Conservation (phyloP, 2,888 invertebrate species). For the Lumbricus terrestris region DNA sequence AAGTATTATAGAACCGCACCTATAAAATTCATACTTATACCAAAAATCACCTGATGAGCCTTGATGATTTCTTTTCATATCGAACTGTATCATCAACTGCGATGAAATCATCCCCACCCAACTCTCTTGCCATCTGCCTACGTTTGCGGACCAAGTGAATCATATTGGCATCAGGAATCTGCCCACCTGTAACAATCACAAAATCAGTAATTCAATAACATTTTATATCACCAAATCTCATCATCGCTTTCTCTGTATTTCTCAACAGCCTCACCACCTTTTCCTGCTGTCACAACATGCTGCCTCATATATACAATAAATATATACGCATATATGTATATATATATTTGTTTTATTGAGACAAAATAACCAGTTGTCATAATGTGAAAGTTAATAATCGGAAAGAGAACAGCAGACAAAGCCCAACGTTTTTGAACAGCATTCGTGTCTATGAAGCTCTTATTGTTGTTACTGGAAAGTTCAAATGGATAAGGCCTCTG, state of each 20-base stretch:
- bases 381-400: too few species aligned
- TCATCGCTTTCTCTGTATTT: too few species aligned
- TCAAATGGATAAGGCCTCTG: too few species aligned
- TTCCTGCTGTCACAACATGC: neutral
- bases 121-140: slow-evolving; percentile 87
- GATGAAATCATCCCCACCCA: slow-evolving; percentile 70
- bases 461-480: too few species aligned
- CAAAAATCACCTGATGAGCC: slow-evolving; percentile 67
- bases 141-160: slow-evolving; percentile 95
- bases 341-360: too few species aligned
- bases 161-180: slow-evolving; percentile 94
- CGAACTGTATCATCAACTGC: slow-evolving; percentile 61
- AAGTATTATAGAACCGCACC: neutral
- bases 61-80: slow-evolving; percentile 59
- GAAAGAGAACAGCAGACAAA: too few species aligned
- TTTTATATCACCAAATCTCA: neutral
- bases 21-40: neutral
- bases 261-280: neutral
- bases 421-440: too few species aligned
- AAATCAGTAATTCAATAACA: neutral
- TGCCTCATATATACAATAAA: too few species aligned
- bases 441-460: too few species aligned
- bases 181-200: slow-evolving; percentile 66
- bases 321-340: too few species aligned
- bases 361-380: too few species aligned